Evolutionary conservation across 2,797 vertebrate genomes (phyloP).

Genomic region (Capromys pilorides): DNA sequence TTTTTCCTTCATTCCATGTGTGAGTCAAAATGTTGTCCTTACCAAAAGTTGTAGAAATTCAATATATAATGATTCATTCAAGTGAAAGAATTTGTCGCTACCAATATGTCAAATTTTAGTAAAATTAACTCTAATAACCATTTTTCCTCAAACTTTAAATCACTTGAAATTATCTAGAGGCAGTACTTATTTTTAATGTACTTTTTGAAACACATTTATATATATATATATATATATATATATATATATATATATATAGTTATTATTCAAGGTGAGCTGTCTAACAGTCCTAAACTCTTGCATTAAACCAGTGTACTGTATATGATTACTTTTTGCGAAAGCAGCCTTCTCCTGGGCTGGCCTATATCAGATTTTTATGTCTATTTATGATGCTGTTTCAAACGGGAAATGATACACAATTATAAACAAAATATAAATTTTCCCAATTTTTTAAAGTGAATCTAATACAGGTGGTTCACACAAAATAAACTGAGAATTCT

Average conservation of each 20-base stretch:
- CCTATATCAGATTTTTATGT: conserved; percentile 18
- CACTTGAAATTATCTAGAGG: not conserved
- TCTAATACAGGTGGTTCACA: conserved; percentile 26
- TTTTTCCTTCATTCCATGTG: too few species aligned
- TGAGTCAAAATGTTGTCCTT: not conserved
- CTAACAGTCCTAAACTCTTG: not conserved
- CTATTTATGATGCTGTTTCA: not conserved
- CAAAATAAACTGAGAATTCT: conserved; percentile 19
- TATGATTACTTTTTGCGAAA: not conserved
- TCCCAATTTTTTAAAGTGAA: not conserved
- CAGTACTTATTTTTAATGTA: not conserved
- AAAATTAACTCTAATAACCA: conserved; percentile 24
- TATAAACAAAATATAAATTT: conserved; percentile 23
- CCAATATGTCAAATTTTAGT: not conserved
- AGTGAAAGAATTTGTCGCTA: conserved; percentile 28
- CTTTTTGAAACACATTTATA: not conserved
- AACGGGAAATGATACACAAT: not conserved
- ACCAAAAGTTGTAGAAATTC: not conserved
- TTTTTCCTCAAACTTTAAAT: conserved; percentile 8
- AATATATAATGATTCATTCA: not conserved
- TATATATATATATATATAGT: too few species aligned
- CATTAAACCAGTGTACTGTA: not conserved
- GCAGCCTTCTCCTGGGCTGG: not conserved
- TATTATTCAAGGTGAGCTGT: conserved; percentile 22
- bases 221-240: too few species aligned